These are phyloP conservation scores for Bembecia ichneumoniformis DNA, from an alignment of 2,888 invertebrate species.

Conservation along the genomic window DNA sequence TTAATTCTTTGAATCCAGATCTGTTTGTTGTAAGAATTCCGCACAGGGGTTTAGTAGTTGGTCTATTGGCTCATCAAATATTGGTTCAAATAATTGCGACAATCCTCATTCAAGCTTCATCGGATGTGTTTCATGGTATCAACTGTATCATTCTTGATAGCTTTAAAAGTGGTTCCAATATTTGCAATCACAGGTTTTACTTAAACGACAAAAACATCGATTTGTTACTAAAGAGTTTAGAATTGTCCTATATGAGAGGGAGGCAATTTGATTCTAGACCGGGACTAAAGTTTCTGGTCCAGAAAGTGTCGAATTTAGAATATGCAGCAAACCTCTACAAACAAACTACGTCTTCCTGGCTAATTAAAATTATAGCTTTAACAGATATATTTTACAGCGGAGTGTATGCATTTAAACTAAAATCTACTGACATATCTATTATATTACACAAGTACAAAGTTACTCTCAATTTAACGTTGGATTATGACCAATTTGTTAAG, in stretches of 20 bases:
- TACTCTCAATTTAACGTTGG: slow-evolving; percentile 62
- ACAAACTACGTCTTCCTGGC: slow-evolving; percentile 93
- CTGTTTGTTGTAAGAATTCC: slow-evolving; percentile 88
- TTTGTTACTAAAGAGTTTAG: slow-evolving; percentile 82
- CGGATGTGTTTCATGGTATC: slow-evolving; percentile 75
- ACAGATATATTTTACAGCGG: slow-evolving; percentile 88
- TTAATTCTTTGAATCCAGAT: slow-evolving; percentile 80
- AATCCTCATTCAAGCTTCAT: slow-evolving; percentile 82
- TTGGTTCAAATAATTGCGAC: slow-evolving; percentile 91
- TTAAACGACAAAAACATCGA: slow-evolving; percentile 76
- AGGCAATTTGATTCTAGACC: slow-evolving; percentile 91
- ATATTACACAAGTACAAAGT: slow-evolving; percentile 74
- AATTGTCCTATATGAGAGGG: slow-evolving; percentile 85
- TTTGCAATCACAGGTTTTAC: slow-evolving; percentile 59
- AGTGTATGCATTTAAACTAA: slow-evolving; percentile 75
- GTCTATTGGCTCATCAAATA: slow-evolving; percentile 93
- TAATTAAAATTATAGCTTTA: slow-evolving; percentile 87
- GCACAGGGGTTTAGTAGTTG: slow-evolving; percentile 88
- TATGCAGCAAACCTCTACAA: slow-evolving; percentile 92
- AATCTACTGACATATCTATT: slow-evolving; percentile 74
- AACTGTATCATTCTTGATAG: slow-evolving; percentile 73
- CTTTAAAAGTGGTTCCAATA: slow-evolving; percentile 53
- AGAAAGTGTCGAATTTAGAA: slow-evolving; percentile 90
- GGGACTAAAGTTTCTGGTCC: slow-evolving; percentile 92
- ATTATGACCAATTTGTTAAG: slow-evolving; percentile 72